Conservation (phyloP, 2,113 vertebrate genomes). For the Onychostoma macrolepis region DNA sequence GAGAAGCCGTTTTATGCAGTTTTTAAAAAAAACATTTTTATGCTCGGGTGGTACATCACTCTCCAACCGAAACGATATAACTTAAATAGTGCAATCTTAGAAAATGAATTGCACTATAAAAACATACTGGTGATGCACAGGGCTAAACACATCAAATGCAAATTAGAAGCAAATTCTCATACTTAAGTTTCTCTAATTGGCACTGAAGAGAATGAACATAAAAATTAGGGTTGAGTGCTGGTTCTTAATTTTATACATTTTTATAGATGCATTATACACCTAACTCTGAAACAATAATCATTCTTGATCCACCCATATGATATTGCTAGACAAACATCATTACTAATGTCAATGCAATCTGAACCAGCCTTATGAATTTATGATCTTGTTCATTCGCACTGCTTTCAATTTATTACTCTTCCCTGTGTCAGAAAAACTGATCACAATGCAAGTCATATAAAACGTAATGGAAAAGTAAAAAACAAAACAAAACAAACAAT, state of each 20-base stretch:
- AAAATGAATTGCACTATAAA: not conserved
- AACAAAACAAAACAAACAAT: not conserved
- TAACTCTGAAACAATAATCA: not conserved
- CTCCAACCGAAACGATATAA: not conserved
- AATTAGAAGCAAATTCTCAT: not conserved
- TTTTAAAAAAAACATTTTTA: not conserved
- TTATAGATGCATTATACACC: not conserved
- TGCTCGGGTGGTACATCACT: not conserved
- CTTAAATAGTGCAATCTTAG: not conserved
- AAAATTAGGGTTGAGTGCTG: not conserved
- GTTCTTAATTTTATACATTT: not conserved
- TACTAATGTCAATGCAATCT: not conserved
- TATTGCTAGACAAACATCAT: conserved; percentile 5
- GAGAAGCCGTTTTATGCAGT: not conserved
- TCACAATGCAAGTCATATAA: not conserved
- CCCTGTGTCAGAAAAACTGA: not conserved
- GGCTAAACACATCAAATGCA: not conserved
- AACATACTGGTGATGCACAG: not conserved
- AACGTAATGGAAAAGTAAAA: not conserved
- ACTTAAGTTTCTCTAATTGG: not conserved
- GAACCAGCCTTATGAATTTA: not conserved
- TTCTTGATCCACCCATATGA: not conserved
- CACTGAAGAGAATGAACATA: not conserved
- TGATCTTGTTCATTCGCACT: not conserved
- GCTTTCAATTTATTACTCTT: not conserved